These are phyloP conservation scores for Pachycephus smyrnensis DNA, from an alignment of 2,888 invertebrate species.

Conservation along the genomic window DNA sequence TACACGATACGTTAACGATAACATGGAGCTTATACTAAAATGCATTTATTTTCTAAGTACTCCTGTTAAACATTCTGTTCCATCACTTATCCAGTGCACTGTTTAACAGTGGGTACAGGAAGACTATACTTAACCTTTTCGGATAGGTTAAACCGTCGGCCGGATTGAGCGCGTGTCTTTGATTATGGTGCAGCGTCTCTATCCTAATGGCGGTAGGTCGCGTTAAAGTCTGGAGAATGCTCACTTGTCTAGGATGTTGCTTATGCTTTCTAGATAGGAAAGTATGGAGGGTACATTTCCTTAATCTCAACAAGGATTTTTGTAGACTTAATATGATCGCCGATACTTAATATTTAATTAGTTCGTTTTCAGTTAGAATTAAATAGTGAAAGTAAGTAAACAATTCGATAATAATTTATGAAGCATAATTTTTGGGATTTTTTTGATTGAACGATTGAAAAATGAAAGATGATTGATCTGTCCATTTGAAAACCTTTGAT, in stretches of 20 bases:
- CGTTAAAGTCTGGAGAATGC: constrained; percentile 28
- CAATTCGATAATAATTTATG: too few species aligned
- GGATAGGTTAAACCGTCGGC: constrained; percentile 37
- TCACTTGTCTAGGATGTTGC: constrained; percentile 29
- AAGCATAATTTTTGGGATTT: too few species aligned
- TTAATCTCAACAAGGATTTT: too few species aligned
- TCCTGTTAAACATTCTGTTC: background rate
- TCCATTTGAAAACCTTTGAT: background rate
- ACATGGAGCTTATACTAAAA: background rate
- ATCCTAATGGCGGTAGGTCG: constrained; percentile 24
- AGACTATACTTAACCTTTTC: constrained; percentile 50
- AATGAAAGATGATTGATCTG: background rate
- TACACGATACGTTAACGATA: too few species aligned
- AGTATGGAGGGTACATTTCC: constrained; percentile 6
- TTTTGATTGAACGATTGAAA: background rate
- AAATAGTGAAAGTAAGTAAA: too few species aligned
- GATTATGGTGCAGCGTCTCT: constrained; percentile 47
- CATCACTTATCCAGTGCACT: background rate
- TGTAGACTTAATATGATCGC: too few species aligned
- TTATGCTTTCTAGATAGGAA: constrained; percentile 39
- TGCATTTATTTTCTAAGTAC: background rate
- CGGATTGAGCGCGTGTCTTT: constrained; percentile 52
- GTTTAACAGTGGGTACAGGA: constrained; percentile 24
- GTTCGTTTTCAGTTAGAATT: too few species aligned
- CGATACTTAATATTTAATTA: too few species aligned